Evolutionary conservation across 1,140 invertebrate genomes (phyloP).

Genomic region (Papilio polytes): DNA sequence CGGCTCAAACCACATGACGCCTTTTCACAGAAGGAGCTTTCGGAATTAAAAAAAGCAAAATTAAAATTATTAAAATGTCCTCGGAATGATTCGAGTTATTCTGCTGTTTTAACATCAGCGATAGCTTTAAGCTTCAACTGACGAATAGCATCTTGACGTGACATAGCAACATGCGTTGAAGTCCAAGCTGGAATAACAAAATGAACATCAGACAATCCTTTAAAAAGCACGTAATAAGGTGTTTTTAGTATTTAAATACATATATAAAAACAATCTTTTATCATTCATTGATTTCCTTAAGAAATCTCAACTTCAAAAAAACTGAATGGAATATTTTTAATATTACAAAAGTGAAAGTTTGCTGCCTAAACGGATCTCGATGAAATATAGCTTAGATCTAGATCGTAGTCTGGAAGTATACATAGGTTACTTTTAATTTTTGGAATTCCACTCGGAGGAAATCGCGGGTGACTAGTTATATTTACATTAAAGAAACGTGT

Average conservation of each 20-base stretch:
- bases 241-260: neutral
- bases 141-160: conserved; percentile 74
- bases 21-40: neutral
- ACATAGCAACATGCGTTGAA: conserved; percentile 66
- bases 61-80: neutral
- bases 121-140: conserved; percentile 59
- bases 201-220: neutral
- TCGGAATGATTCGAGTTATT: conserved; percentile 26
- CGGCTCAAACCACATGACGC: neutral
- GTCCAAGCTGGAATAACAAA: conserved; percentile 55
- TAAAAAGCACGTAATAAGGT: neutral
- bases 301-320: too few relatives aligned
- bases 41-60: conserved; percentile 4
- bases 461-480: too few relatives aligned
- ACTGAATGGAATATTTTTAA: too few relatives aligned
- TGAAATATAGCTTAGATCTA: too few relatives aligned
- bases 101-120: conserved; percentile 47
- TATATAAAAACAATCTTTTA: neutral
- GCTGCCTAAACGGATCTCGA: too few relatives aligned
- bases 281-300: too few relatives aligned
- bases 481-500: too few relatives aligned
- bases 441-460: too few relatives aligned
- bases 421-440: too few relatives aligned
- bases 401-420: too few relatives aligned
- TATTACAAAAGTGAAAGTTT: too few relatives aligned